Conservation (phyloP, 2,888 invertebrate genomes). For the Drosophila longiperda region DNA sequence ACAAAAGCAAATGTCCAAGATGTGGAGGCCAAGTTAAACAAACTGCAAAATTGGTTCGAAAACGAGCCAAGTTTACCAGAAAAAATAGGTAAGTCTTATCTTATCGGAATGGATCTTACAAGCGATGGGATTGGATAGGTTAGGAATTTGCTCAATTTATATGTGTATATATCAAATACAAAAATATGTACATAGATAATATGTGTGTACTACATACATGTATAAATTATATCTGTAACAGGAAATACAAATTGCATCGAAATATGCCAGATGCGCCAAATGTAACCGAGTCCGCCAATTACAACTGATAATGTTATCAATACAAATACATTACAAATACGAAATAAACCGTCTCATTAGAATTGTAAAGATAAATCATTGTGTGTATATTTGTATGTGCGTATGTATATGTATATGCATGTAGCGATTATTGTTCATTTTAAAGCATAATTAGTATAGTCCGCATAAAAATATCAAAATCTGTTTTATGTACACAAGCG, state of each 20-base stretch:
- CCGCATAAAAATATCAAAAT: constrained; percentile 15
- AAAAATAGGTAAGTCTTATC: constrained; percentile 67
- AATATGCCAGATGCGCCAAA: constrained; percentile 2
- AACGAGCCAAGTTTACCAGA: constrained; percentile 71
- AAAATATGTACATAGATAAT: neutral
- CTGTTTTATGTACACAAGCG: constrained; percentile 3
- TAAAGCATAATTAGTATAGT: constrained; percentile 1
- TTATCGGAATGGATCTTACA: neutral
- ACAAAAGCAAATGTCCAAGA: constrained; percentile 20
- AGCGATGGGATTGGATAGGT: constrained; percentile 33
- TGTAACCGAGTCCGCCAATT: neutral
- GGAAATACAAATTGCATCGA: neutral
- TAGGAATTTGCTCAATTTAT: constrained; percentile 3
- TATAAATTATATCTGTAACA: neutral
- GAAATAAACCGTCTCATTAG: constrained; percentile 1
- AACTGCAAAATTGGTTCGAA: constrained; percentile 72
- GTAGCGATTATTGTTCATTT: neutral
- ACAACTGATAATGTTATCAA: constrained; percentile 44
- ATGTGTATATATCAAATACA: neutral
- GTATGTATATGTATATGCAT: neutral
- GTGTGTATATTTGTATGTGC: neutral
- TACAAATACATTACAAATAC: neutral
- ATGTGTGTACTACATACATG: neutral
- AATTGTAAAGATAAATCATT: constrained; percentile 43
- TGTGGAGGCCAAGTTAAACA: constrained; percentile 53